These are phyloP conservation scores for Nomada fabriciana DNA, from an alignment of 2,888 invertebrate species.

Conservation along the genomic window DNA sequence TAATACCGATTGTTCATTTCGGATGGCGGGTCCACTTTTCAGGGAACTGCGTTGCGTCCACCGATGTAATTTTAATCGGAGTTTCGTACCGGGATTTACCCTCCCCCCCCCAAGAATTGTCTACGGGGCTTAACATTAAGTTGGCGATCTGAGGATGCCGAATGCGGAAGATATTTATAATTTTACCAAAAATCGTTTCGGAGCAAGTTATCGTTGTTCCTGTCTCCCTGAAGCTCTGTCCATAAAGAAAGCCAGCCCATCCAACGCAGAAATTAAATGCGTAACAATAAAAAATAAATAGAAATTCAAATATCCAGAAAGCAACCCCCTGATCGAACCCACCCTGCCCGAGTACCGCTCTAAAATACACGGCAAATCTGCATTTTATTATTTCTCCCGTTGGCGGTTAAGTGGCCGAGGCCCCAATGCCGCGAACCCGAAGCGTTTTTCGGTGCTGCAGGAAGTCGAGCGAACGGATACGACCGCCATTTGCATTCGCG, in stretches of 20 bases:
- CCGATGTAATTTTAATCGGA: conserved; percentile 7
- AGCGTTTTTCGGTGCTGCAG: conserved; percentile 62
- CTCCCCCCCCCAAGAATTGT: not conserved
- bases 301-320: not conserved
- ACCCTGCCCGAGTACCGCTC: not conserved
- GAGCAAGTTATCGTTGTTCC: too few relatives aligned
- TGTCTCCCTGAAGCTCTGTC: too few relatives aligned
- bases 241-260: too few relatives aligned
- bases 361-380: conserved; percentile 70
- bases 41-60: conserved; percentile 1
- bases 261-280: too few relatives aligned
- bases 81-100: conserved; percentile 3
- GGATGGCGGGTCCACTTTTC: conserved; percentile 17
- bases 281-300: not conserved
- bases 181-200: too few relatives aligned
- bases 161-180: too few relatives aligned
- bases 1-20: conserved; percentile 38
- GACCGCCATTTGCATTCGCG: conserved; percentile 82
- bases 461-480: conserved; percentile 79
- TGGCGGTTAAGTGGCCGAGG: conserved; percentile 76
- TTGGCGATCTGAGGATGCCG: too few relatives aligned
- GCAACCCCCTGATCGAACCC: not conserved
- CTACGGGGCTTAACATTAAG: not conserved
- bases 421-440: conserved; percentile 32
- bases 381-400: conserved; percentile 82